Percentiles rank a stretch among this genome's conserved stretches.
Evolutionary conservation across 1,140 invertebrate species (phyloP).

Genomic region (Hestina assimilis): DNA sequence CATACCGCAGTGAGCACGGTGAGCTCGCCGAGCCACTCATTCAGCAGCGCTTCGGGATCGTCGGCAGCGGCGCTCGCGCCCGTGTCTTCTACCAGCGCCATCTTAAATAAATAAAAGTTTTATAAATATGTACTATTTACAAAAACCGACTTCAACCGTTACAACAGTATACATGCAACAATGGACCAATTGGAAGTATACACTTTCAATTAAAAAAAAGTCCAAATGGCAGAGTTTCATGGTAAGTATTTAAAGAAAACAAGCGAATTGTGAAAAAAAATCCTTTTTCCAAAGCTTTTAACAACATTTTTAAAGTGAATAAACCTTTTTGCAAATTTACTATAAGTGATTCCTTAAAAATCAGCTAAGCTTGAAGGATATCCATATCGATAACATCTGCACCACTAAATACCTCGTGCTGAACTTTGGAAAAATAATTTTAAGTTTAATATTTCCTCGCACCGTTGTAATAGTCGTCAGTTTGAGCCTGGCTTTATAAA

Average conservation of each 20-base stretch:
- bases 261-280: no score
- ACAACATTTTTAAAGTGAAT: no score
- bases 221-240: no score
- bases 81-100: constrained; percentile 64
- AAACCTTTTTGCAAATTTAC: no score
- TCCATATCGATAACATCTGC: neutral
- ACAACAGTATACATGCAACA: no score
- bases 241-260: no score
- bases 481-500: neutral
- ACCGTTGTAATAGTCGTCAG: constrained; percentile 12
- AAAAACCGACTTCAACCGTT: no score
- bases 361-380: no score
- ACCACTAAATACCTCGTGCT: constrained; percentile 4
- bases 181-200: no score
- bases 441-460: neutral
- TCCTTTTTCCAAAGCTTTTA: no score
- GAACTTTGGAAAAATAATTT: neutral
- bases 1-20: constrained; percentile 79
- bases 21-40: constrained; percentile 80
- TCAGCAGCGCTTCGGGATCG: constrained; percentile 79
- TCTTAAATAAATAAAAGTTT: constrained; percentile 34
- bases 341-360: no score
- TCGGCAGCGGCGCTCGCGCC: constrained; percentile 64
- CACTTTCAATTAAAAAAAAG: no score
- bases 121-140: neutral